Base-by-base conservation (phyloP, 2,888 invertebrate genomes). In the Epinotia demarniana region DNA sequence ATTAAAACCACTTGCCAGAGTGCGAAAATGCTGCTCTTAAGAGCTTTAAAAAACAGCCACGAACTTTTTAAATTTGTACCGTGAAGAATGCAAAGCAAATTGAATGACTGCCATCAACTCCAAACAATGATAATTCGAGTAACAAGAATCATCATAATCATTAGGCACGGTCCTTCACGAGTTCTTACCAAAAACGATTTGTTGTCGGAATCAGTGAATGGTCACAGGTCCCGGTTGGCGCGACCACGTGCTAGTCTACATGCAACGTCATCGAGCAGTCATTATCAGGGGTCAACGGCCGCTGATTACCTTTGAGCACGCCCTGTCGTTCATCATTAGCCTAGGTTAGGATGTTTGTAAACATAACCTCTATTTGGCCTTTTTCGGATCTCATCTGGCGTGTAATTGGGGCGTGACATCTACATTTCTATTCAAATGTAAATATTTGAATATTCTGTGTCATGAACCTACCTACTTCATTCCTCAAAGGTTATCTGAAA, bases 321-420 rank as follows among this genome's bases (percentile, higher is more conserved):
- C 92, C 92, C 91, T 93, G 92, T 90, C 93, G 90, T 89, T 93
- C 90, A 92, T 92, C 92, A 93, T 94, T 94, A 93, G 91, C 93
- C 93, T 94, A 94, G 94, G 94, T 94, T 93, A 93, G 92, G 90
- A 91, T 92, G 92, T 93, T 93, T 93, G 93, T 93, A 94, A 94
- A 94, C 94, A 94, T 87, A 85, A 86, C 87, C 86, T 85, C 86
- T 88, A 90, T 90, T 90, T 88, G 89, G 80, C 83, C 83, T 84
- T 86, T 90, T 84, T 85, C 78, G 62, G 77, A 84, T 80, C 81
- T 81, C 83, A 87, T 87, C 85, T 85, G 76, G 79, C 84, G 84
- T 86, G 85, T 84, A 89, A 88, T 90, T 87, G 85, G 89, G 87
- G 86, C 87, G 77, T 80, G 64, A 78, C 73, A 76, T 75, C 76